Evolutionary conservation across 2,113 vertebrate genomes (phyloP).

Genomic region (Ctenomys sociabilis): DNA sequence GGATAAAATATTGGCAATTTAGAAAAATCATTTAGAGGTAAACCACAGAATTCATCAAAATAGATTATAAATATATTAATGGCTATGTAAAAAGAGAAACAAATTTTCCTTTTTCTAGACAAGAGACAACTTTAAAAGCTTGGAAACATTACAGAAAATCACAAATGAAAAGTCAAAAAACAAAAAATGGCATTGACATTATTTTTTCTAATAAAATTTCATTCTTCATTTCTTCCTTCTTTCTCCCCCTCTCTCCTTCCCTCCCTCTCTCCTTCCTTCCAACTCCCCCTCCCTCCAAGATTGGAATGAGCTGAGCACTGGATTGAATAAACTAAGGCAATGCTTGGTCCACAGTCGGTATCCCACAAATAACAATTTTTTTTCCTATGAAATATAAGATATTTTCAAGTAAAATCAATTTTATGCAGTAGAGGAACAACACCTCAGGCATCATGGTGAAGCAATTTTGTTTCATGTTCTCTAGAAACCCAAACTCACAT

Average conservation of each 20-base stretch:
- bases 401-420: constrained; percentile 45
- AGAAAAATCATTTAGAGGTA: background rate
- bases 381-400: constrained; percentile 44
- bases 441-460: constrained; percentile 46
- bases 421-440: constrained; percentile 56
- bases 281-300: background rate
- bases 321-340: constrained; percentile 46
- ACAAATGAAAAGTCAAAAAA: constrained; percentile 3
- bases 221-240: background rate
- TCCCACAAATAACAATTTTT: constrained; percentile 27
- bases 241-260: background rate
- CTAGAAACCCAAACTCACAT: constrained; percentile 7
- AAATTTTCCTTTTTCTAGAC: background rate
- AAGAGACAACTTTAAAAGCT: background rate
- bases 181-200: background rate
- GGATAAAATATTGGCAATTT: background rate
- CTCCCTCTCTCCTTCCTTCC: background rate
- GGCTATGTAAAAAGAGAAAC: background rate
- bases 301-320: constrained; percentile 31
- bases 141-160: constrained; percentile 11
- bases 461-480: background rate
- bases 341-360: constrained; percentile 32
- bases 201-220: constrained; percentile 24
- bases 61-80: background rate
- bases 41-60: constrained; percentile 38